These are phyloP conservation scores for Frankliniella fusca DNA, from an alignment of 2,888 invertebrate genomes.

Conservation along the genomic window DNA sequence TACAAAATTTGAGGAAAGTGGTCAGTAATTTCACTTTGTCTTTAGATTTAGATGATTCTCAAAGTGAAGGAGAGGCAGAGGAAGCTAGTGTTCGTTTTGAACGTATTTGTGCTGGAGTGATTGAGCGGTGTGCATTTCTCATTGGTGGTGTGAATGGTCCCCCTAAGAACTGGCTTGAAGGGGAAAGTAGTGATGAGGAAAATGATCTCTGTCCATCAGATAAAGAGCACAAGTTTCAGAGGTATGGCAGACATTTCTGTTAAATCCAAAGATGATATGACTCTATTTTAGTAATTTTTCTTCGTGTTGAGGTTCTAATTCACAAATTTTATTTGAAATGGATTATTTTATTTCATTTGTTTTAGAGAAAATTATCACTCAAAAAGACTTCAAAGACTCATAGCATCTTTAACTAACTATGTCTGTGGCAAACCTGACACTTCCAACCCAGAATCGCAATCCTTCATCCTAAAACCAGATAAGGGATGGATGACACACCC, in stretches of 20 bases:
- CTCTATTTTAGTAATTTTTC: slow-evolving; percentile 31
- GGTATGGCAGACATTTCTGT: background rate
- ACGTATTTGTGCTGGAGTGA: slow-evolving; percentile 48
- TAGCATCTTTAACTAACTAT: background rate
- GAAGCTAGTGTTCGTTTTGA: slow-evolving; percentile 40
- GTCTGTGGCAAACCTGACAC: background rate
- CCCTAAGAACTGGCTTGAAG: slow-evolving; percentile 35
- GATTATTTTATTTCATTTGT: slow-evolving; percentile 31
- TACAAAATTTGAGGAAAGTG: too few relatives aligned
- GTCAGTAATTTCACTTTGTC: background rate
- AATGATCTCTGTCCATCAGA: background rate
- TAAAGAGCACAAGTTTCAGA: background rate
- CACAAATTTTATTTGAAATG: slow-evolving; percentile 4
- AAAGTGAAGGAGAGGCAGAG: slow-evolving; percentile 29
- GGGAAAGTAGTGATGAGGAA: slow-evolving; percentile 34
- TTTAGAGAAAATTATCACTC: background rate
- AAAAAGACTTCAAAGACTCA: background rate
- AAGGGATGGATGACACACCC: background rate
- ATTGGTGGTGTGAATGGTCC: slow-evolving; percentile 51
- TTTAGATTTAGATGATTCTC: slow-evolving; percentile 34
- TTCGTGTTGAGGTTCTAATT: slow-evolving; percentile 9
- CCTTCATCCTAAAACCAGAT: background rate
- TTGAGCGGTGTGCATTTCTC: slow-evolving; percentile 52
- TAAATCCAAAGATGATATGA: slow-evolving; percentile 41
- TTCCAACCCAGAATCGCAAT: background rate